These are phyloP conservation scores for Drosophila persimilis DNA, from an alignment of 1,140 invertebrate genomes.

Conservation along the genomic window DNA sequence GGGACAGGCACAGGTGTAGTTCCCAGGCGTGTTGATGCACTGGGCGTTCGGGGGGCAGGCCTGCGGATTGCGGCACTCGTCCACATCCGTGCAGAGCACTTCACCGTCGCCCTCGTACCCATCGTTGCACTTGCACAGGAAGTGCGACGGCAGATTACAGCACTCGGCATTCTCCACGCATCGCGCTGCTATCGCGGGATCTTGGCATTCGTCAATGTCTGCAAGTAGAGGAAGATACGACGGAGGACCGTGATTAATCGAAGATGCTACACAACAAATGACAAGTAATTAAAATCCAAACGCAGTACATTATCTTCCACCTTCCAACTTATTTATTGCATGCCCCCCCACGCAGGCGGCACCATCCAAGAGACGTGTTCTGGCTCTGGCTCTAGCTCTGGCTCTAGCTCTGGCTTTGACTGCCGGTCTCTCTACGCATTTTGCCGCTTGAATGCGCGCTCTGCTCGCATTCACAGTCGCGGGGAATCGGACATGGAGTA, in stretches of 20 bases:
- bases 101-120: conserved; percentile 95
- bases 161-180: conserved; percentile 97
- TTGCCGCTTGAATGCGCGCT: conserved; percentile 69
- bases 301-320: conserved; percentile 34
- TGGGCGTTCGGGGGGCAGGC: conserved; percentile 91
- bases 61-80: conserved; percentile 91
- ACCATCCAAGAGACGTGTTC: conserved; percentile 4
- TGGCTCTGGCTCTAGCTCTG: neutral
- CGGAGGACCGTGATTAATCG: conserved; percentile 59
- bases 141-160: conserved; percentile 96
- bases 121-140: conserved; percentile 95
- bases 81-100: conserved; percentile 92
- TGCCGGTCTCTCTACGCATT: conserved; percentile 56
- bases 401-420: conserved; percentile 12
- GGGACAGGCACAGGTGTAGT: conserved; percentile 93
- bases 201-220: conserved; percentile 97
- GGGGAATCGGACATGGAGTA: conserved; percentile 6
- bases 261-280: conserved; percentile 49
- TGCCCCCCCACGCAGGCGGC: conserved; percentile 10
- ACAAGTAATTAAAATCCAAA: conserved; percentile 61
- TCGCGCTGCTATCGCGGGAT: conserved; percentile 90
- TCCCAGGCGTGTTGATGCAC: conserved; percentile 93
- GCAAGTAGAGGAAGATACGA: conserved; percentile 51
- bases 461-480: conserved; percentile 39
- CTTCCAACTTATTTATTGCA: conserved; percentile 6